These are phyloP conservation scores for Myotis myotis DNA, from an alignment of 2,797 vertebrate genomes.

Conservation along the genomic window DNA sequence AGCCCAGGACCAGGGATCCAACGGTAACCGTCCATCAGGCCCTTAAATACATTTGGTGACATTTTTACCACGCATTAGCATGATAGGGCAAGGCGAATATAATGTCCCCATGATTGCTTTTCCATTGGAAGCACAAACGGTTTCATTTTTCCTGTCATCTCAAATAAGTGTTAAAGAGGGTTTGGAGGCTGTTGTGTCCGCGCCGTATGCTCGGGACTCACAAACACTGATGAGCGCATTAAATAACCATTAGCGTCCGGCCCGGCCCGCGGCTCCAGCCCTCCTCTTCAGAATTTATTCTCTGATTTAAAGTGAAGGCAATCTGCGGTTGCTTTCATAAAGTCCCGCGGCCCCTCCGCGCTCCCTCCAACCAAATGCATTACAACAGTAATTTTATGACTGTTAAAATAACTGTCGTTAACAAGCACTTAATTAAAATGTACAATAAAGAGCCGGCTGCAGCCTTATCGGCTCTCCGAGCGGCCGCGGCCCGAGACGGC, in stretches of 20 bases:
- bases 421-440: conserved; percentile 99
- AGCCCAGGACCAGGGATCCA: conserved; percentile 99
- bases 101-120: conserved; percentile 99
- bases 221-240: conserved; percentile 99
- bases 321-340: conserved; percentile 94
- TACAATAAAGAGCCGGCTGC: conserved; percentile 99
- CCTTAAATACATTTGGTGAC: conserved; percentile 99
- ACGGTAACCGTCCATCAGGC: conserved; percentile 99
- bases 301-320: conserved; percentile 99
- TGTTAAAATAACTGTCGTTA: conserved; percentile 99
- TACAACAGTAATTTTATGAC: conserved; percentile 99
- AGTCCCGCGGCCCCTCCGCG: conserved; percentile 86
- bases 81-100: conserved; percentile 99
- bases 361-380: conserved; percentile 99
- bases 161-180: conserved; percentile 99
- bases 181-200: conserved; percentile 99
- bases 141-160: conserved; percentile 99
- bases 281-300: conserved; percentile 98
- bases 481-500: conserved; percentile 92
- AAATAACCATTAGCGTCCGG: conserved; percentile 99
- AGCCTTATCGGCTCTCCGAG: conserved; percentile 97
- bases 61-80: conserved; percentile 99
- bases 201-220: conserved; percentile 98
- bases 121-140: conserved; percentile 99
- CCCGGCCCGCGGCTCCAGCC: conserved; percentile 97